Evolutionary conservation across 1,140 invertebrate species (phyloP).

Genomic region (Drosophila trapezifrons): DNA sequence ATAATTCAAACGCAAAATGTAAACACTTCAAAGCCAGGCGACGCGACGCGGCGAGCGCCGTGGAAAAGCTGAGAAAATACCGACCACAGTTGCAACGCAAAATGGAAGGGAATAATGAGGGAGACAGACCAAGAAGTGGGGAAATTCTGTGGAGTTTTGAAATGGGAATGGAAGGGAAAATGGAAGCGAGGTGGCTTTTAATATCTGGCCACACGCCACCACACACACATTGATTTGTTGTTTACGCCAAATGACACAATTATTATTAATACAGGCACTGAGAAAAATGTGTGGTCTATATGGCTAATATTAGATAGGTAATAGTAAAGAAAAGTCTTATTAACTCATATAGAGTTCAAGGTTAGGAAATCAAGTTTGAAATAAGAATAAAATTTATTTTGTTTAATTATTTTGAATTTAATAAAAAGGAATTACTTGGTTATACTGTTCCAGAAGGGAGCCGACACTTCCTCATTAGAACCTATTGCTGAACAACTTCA

Average conservation of each 20-base stretch:
- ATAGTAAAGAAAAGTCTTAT: too few species aligned
- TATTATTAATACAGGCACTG: constrained; percentile 55
- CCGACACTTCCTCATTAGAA: too few species aligned
- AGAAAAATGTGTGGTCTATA: constrained; percentile 2
- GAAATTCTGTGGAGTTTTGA: constrained; percentile 1
- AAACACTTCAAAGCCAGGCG: constrained; percentile 70
- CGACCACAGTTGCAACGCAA: constrained; percentile 24
- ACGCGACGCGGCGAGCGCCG: constrained; percentile 10
- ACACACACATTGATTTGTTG: constrained; percentile 65
- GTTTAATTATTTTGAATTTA: too few species aligned
- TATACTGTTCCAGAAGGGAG: too few species aligned
- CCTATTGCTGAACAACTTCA: too few species aligned
- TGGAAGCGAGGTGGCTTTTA: constrained; percentile 33
- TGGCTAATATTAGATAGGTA: background rate
- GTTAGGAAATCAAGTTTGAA: too few species aligned
- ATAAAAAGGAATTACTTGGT: too few species aligned
- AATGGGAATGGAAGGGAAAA: background rate
- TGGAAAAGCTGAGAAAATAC: constrained; percentile 46
- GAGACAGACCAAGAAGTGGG: constrained; percentile 22
- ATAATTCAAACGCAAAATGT: constrained; percentile 81
- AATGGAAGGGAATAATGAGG: constrained; percentile 32
- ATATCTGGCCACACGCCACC: constrained; percentile 35
- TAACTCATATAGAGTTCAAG: too few species aligned
- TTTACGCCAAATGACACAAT: constrained; percentile 74
- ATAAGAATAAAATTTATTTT: too few species aligned